Conservation (phyloP, 2,888 invertebrate genomes). For the Eristalis pertinax region DNA sequence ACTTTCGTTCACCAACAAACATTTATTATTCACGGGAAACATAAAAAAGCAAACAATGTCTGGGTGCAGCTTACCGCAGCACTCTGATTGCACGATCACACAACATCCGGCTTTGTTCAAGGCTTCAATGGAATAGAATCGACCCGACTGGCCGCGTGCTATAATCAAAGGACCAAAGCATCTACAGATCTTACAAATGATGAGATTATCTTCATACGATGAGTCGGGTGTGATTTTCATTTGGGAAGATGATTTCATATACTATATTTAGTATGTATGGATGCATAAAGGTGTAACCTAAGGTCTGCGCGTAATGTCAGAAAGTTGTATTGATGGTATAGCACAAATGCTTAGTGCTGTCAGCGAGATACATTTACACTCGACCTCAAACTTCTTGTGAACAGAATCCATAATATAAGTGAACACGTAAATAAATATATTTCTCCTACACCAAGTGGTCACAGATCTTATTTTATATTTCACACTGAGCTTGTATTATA, state of each 20-base stretch:
- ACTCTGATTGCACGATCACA: slow-evolving; percentile 24
- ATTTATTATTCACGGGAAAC: slow-evolving; percentile 27
- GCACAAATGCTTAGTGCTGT: no score
- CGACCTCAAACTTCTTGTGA: no score
- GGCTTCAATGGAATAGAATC: slow-evolving; percentile 31
- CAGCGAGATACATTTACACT: no score
- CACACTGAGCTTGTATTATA: no score
- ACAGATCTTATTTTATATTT: no score
- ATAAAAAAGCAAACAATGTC: slow-evolving; percentile 56
- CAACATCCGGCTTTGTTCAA: slow-evolving; percentile 62
- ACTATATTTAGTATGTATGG: not conserved
- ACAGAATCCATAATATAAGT: no score
- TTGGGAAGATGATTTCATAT: not conserved
- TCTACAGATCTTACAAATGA: slow-evolving; percentile 27
- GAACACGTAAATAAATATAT: no score
- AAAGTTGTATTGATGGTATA: no score
- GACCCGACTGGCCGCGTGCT: not conserved
- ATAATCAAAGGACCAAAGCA: slow-evolving; percentile 14
- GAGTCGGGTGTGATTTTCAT: slow-evolving; percentile 24
- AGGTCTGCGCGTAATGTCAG: no score
- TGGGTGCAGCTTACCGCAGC: slow-evolving; percentile 34
- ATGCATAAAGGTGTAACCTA: no score
- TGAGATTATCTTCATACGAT: slow-evolving; percentile 46
- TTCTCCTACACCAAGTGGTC: no score
- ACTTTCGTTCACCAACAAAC: slow-evolving; percentile 56